A percentile compares a stretch with the other conserved stretches of the same genome.
Conservation (phyloP, 2,888 invertebrate species). For the Noctuana brunneofusca region DNA sequence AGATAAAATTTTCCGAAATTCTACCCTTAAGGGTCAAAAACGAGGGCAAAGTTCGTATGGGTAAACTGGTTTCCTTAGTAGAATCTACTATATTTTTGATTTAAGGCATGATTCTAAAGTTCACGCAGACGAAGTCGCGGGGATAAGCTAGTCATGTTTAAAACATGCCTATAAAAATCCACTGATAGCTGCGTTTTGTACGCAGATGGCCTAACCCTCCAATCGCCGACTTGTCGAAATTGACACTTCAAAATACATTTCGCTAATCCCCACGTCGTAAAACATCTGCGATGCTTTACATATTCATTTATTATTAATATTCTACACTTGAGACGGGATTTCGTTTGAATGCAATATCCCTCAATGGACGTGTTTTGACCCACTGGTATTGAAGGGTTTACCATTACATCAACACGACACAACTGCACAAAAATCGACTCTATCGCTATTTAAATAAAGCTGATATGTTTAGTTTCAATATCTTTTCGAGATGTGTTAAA, state of each 20-base stretch:
- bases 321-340: conserved; percentile 45
- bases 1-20: too few relatives aligned
- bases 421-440: conserved; percentile 35
- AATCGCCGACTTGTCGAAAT: conserved; percentile 33
- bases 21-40: too few relatives aligned
- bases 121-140: too few relatives aligned
- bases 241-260: conserved; percentile 40
- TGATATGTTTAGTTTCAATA: background rate
- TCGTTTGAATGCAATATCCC: conserved; percentile 41
- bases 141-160: too few relatives aligned
- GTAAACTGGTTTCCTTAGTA: too few relatives aligned
- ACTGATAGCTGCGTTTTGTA: conserved; percentile 13
- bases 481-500: background rate
- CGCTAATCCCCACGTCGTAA: conserved; percentile 35
- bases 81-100: too few relatives aligned
- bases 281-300: conserved; percentile 45
- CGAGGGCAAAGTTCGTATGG: too few relatives aligned
- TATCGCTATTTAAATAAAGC: conserved; percentile 16
- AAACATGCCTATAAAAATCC: conserved; percentile 5
- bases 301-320: conserved; percentile 44
- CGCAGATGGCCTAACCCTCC: conserved; percentile 37
- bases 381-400: conserved; percentile 40
- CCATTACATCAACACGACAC: background rate
- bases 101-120: too few relatives aligned
- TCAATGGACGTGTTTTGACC: conserved; percentile 42